Evolutionary conservation across 2,888 invertebrate genomes (phyloP).

Genomic region (Drosophila lacicola): DNA sequence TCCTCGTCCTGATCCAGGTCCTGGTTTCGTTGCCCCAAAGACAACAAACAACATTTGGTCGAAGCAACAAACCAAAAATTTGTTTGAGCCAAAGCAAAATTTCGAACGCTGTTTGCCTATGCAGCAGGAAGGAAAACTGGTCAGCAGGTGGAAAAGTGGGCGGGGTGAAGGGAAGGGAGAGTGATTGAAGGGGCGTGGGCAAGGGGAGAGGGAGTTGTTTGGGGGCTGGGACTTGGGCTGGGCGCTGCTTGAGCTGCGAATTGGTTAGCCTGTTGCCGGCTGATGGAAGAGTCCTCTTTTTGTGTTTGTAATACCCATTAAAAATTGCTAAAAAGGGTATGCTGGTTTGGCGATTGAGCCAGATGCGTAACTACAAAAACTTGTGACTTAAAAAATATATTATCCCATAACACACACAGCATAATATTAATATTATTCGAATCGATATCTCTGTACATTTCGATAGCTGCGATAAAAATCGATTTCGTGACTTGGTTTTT

Average conservation of each 20-base stretch:
- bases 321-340: too few species aligned
- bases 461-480: too few species aligned
- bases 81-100: constrained; percentile 72
- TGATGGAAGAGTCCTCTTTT: neutral
- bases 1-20: neutral
- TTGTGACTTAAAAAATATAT: too few species aligned
- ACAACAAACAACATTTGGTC: constrained; percentile 71
- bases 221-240: neutral
- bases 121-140: constrained; percentile 13
- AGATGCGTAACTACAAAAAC: too few species aligned
- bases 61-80: constrained; percentile 69
- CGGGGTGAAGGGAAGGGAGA: neutral
- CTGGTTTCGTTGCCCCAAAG: constrained; percentile 47
- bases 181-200: too few species aligned
- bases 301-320: too few species aligned
- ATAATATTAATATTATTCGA: too few species aligned
- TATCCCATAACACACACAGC: too few species aligned
- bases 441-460: too few species aligned
- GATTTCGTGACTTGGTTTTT: too few species aligned
- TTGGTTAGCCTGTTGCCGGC: constrained; percentile 6
- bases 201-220: neutral
- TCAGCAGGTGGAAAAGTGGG: neutral
- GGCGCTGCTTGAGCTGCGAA: constrained; percentile 14
- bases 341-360: too few species aligned
- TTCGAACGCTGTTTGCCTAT: constrained; percentile 44